Conservation (phyloP, 2,113 vertebrate genomes). For the Pedetes capensis region DNA sequence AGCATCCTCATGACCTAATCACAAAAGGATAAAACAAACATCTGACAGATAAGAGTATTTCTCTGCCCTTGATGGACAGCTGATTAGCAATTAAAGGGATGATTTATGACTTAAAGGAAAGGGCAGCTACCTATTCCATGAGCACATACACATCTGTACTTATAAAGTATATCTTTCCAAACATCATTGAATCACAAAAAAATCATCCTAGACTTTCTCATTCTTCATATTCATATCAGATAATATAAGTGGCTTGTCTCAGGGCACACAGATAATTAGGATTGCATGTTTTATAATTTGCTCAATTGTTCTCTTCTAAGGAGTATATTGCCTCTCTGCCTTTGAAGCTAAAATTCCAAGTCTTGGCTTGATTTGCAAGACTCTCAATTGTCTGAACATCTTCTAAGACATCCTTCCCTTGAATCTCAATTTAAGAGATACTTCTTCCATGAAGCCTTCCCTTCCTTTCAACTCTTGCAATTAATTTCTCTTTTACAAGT, state of each 20-base stretch:
- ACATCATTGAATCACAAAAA: not conserved
- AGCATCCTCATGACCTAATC: conserved; percentile 41
- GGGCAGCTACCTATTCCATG: not conserved
- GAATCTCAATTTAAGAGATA: not conserved
- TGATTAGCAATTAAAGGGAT: conserved; percentile 75
- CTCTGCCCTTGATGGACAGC: conserved; percentile 51
- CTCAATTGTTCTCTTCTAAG: not conserved
- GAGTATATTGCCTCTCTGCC: not conserved
- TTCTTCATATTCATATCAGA: not conserved
- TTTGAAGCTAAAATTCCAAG: conserved; percentile 25
- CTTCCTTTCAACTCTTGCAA: not conserved
- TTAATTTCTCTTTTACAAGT: not conserved
- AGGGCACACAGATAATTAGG: not conserved
- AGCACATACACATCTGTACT: not conserved
- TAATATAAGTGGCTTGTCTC: not conserved
- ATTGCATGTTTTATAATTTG: not conserved
- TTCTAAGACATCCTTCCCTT: not conserved
- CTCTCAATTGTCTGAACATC: not conserved
- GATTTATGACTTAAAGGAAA: conserved; percentile 62
- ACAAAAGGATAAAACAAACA: conserved; percentile 44
- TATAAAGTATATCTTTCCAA: not conserved
- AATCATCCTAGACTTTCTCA: not conserved
- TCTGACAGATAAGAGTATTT: conserved; percentile 62
- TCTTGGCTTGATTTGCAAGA: not conserved
- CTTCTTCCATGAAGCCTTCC: not conserved